Conservation (phyloP, 2,888 invertebrate genomes). For the Arctia plantaginis region DNA sequence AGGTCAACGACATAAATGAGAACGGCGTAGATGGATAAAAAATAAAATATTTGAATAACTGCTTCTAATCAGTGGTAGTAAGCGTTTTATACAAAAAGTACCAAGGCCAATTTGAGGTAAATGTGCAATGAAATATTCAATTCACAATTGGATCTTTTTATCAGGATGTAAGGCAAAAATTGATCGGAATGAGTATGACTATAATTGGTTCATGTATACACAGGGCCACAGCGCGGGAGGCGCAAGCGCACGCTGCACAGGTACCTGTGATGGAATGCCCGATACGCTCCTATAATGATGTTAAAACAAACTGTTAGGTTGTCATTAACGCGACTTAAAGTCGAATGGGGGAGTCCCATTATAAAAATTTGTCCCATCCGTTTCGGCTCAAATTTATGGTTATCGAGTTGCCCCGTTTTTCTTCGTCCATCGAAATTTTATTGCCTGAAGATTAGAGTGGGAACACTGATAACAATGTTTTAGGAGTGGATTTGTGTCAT, state of each 20-base stretch:
- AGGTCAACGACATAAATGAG: conserved; percentile 52
- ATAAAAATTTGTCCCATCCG: conserved; percentile 87
- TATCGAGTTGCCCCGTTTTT: conserved; percentile 83
- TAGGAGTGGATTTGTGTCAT: conserved; percentile 75
- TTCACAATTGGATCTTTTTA: conserved; percentile 38
- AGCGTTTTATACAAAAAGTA: conserved; percentile 38
- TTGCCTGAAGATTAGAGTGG: conserved; percentile 83
- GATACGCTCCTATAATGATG: conserved; percentile 86
- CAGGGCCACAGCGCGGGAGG: conserved; percentile 54
- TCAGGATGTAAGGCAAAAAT: conserved; percentile 54
- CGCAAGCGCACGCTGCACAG: conserved; percentile 61
- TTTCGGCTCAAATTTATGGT: conserved; percentile 85
- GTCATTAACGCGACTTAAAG: conserved; percentile 83
- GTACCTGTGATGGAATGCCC: conserved; percentile 82
- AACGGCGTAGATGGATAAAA: conserved; percentile 43
- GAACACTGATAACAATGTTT: conserved; percentile 84
- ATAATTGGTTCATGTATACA: conserved; percentile 52
- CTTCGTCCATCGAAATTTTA: conserved; percentile 82
- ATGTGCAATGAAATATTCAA: conserved; percentile 38
- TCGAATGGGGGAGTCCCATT: conserved; percentile 84
- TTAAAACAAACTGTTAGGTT: conserved; percentile 86
- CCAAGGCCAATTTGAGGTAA: conserved; percentile 26
- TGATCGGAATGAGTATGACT: conserved; percentile 41
- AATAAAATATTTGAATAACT: conserved; percentile 51
- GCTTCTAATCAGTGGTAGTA: conserved; percentile 51